A percentile compares a stretch with the other conserved stretches of the same genome.
These are phyloP conservation scores for Lithobates pipiens DNA, from an alignment of 2,797 vertebrate species.

Conservation along the genomic window DNA sequence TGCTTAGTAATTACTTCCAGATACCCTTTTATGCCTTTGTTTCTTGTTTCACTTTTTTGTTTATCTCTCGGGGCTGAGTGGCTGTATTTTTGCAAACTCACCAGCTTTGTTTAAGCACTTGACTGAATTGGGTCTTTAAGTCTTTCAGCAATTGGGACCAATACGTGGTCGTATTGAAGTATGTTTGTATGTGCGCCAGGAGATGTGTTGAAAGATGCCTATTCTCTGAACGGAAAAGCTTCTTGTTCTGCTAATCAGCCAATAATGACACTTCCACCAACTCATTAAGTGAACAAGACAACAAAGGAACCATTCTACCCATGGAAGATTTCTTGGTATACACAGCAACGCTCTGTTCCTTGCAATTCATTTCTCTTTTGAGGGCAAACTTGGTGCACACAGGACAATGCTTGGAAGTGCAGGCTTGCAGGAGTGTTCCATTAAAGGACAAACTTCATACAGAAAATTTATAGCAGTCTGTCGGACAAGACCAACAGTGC, in stretches of 20 bases:
- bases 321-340: conserved; percentile 37
- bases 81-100: conserved; percentile 9
- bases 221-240: conserved; percentile 31
- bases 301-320: conserved; percentile 47
- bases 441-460: conserved; percentile 1
- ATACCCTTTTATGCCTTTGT: conserved; percentile 39
- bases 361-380: conserved; percentile 46
- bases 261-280: conserved; percentile 56
- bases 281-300: conserved; percentile 51
- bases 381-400: conserved; percentile 40
- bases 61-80: conserved; percentile 18
- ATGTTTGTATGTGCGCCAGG: conserved; percentile 46
- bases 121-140: conserved; percentile 27
- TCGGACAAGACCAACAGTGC: conserved; percentile 4
- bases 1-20: conserved; percentile 54
- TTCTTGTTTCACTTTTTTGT: conserved; percentile 10
- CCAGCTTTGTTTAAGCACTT: conserved; percentile 45
- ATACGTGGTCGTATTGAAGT: conserved; percentile 30
- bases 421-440: conserved; percentile 1
- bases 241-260: conserved; percentile 46
- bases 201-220: conserved; percentile 46
- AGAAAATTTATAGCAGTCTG: conserved; percentile 29
- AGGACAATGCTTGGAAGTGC: conserved; percentile 18
- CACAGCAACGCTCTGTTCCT: conserved; percentile 31
- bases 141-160: conserved; percentile 33